Conservation (phyloP, 2,888 invertebrate species). For the Pollenia griseotomentosa region DNA sequence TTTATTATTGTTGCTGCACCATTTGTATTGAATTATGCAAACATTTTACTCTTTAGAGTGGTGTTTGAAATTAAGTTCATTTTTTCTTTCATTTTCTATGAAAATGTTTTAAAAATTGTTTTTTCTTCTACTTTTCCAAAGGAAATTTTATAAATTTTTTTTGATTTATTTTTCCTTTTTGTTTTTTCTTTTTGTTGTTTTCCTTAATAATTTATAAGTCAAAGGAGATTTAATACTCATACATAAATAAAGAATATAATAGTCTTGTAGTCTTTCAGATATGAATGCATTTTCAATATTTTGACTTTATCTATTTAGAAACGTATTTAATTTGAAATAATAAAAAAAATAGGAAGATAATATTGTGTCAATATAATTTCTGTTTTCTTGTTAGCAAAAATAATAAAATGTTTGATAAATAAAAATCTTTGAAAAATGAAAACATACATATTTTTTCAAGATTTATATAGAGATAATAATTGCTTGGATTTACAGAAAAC, state of each 20-base stretch:
- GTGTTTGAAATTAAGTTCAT: conserved; percentile 51
- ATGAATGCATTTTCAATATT: conserved; percentile 24
- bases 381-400: conserved; percentile 8
- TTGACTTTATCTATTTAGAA: conserved; percentile 27
- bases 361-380: neutral
- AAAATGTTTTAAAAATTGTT: neutral
- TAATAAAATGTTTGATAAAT: conserved; percentile 7
- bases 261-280: neutral
- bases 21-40: conserved; percentile 67
- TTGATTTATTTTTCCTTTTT: conserved; percentile 10
- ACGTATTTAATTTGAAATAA: neutral
- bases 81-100: conserved; percentile 21
- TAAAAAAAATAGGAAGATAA: neutral
- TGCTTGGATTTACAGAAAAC: neutral
- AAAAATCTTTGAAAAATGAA: neutral
- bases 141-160: neutral
- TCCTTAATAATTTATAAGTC: conserved; percentile 48
- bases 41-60: conserved; percentile 44
- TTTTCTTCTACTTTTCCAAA: neutral
- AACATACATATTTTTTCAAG: neutral
- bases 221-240: conserved; percentile 47
- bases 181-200: neutral
- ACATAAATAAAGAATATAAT: conserved; percentile 11
- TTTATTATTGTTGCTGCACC: conserved; percentile 27
- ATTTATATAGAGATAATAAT: neutral